These are phyloP conservation scores for Cephus cinctus DNA, from an alignment of 1,140 invertebrate species.

Conservation along the genomic window DNA sequence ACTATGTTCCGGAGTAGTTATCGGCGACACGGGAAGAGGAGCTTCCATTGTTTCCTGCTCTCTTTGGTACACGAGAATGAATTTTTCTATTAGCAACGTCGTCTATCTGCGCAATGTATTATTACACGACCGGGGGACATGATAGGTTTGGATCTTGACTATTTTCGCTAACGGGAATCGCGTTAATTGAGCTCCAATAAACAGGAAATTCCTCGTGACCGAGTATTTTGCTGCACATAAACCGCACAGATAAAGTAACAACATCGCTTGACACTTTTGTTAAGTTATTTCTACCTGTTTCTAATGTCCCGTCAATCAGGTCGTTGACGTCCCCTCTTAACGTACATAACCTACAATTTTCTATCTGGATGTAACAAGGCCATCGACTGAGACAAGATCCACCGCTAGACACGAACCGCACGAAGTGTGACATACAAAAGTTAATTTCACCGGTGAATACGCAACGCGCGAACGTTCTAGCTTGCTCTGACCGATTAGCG, in stretches of 20 bases:
- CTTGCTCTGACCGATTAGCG: constrained; percentile 28
- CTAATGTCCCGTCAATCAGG: neutral
- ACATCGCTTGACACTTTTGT: neutral
- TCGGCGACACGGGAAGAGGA: neutral
- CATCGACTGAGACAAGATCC: no score
- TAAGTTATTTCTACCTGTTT: neutral
- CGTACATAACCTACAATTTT: neutral
- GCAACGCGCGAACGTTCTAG: neutral
- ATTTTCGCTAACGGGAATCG: neutral
- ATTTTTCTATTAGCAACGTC: neutral
- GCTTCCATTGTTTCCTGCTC: neutral
- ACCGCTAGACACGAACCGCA: no score
- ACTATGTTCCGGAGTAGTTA: neutral
- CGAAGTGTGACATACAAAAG: no score
- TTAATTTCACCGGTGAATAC: constrained; percentile 8
- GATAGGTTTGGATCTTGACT: no score
- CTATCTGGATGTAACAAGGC: neutral
- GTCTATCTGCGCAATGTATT: no score
- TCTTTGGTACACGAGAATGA: neutral
- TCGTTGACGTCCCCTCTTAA: neutral
- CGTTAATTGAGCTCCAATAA: constrained; percentile 1
- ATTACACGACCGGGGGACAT: no score
- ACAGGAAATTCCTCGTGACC: no score
- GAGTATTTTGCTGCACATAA: no score
- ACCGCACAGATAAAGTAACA: neutral